Conservation (phyloP, 2,113 vertebrate species). For the Lanius collurio region DNA sequence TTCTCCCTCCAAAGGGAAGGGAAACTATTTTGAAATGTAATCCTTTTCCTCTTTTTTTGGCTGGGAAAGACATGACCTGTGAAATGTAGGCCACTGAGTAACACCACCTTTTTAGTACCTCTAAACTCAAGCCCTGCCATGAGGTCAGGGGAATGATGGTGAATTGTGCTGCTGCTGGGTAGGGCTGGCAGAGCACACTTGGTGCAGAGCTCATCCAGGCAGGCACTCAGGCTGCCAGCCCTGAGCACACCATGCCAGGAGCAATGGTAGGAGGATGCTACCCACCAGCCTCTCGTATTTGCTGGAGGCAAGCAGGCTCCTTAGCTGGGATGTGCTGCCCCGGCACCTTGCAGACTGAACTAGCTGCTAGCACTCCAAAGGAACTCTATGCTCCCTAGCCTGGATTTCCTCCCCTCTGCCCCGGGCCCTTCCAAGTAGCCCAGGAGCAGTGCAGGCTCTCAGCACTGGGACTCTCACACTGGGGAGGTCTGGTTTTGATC, state of each 20-base stretch:
- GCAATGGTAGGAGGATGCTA: neutral
- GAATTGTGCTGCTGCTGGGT: neutral
- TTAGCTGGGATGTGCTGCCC: neutral
- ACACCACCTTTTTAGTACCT: neutral
- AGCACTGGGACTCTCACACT: neutral
- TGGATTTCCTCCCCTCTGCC: neutral
- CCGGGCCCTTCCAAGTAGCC: neutral
- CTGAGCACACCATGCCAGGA: rapidly evolving
- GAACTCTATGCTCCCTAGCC: neutral
- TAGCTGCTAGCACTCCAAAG: neutral
- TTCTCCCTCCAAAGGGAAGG: conserved; percentile 39
- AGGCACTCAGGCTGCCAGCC: rapidly evolving
- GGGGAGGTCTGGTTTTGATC: neutral
- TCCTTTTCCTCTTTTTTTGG: conserved; percentile 40
- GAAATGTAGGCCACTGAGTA: neutral
- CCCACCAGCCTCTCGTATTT: neutral
- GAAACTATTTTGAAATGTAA: conserved; percentile 51
- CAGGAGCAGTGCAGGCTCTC: neutral
- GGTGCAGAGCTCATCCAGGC: neutral
- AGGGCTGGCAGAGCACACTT: neutral
- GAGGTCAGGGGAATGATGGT: neutral
- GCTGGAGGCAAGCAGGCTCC: neutral
- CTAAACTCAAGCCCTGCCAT: neutral
- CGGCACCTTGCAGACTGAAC: neutral
- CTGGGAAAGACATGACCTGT: conserved; percentile 30